Conservation (phyloP, 2,797 vertebrate genomes). For the Cichlasoma orientale region DNA sequence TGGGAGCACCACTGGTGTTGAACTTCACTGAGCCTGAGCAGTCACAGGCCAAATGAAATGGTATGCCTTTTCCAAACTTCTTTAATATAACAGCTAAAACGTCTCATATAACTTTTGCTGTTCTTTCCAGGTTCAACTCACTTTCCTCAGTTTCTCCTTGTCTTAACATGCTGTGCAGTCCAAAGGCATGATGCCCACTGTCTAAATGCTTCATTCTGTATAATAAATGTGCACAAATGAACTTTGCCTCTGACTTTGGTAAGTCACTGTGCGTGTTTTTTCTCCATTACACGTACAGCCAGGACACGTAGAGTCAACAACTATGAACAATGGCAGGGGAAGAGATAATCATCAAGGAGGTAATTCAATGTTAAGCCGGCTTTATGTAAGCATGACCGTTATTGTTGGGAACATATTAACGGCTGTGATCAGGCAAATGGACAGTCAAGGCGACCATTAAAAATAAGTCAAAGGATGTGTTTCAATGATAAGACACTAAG, state of each 20-base stretch:
- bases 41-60: slow-evolving; percentile 44
- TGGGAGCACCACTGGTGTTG: slow-evolving; percentile 31
- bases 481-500: slow-evolving; percentile 52
- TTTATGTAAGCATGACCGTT: slow-evolving; percentile 51
- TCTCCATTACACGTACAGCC: slow-evolving; percentile 22
- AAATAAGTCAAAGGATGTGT: slow-evolving; percentile 44
- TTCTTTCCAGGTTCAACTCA: slow-evolving; percentile 9
- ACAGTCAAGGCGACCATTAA: slow-evolving; percentile 12
- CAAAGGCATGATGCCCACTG: background rate
- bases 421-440: slow-evolving; percentile 52
- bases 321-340: slow-evolving; percentile 68
- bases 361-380: slow-evolving; percentile 57
- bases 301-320: slow-evolving; percentile 51
- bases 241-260: slow-evolving; percentile 29
- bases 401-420: slow-evolving; percentile 41
- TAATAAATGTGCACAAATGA: slow-evolving; percentile 18
- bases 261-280: slow-evolving; percentile 58
- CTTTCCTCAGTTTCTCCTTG: background rate
- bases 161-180: slow-evolving; percentile 1
- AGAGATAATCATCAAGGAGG: slow-evolving; percentile 65
- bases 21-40: slow-evolving; percentile 52
- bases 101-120: slow-evolving; percentile 20
- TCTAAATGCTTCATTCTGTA: slow-evolving; percentile 9
- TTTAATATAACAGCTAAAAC: slow-evolving; percentile 26
- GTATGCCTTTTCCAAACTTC: slow-evolving; percentile 28